Evolutionary conservation across 2,797 vertebrate species (phyloP).

Genomic region (Harpagifer antarcticus): DNA sequence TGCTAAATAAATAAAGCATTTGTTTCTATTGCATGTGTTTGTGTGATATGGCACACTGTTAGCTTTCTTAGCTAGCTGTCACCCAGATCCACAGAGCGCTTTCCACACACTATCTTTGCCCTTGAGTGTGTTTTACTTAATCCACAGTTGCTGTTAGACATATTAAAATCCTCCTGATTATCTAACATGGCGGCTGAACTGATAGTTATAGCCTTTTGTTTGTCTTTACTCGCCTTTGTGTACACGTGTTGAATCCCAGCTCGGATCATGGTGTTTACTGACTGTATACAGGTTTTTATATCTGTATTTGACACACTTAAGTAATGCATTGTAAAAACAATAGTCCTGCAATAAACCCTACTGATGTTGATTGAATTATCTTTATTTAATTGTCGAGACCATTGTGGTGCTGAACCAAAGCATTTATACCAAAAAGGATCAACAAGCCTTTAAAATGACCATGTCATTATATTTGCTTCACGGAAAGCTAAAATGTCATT

Average conservation of each 20-base stretch:
- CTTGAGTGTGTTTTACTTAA: constrained; percentile 3
- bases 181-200: background rate
- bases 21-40: no score
- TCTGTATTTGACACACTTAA: background rate
- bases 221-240: background rate
- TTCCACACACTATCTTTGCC: background rate
- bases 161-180: background rate
- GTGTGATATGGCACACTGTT: background rate
- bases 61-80: background rate
- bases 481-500: background rate
- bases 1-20: background rate
- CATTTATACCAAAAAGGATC: background rate
- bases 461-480: background rate
- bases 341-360: background rate
- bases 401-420: background rate
- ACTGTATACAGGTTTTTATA: background rate
- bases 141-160: background rate
- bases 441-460: background rate
- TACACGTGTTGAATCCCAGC: background rate
- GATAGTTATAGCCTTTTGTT: background rate
- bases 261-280: background rate
- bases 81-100: background rate
- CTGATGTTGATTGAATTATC: background rate
- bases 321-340: background rate
- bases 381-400: background rate